Base-by-base conservation (phyloP, 2,113 vertebrate genomes). In the Muntiacus reevesi region DNA sequence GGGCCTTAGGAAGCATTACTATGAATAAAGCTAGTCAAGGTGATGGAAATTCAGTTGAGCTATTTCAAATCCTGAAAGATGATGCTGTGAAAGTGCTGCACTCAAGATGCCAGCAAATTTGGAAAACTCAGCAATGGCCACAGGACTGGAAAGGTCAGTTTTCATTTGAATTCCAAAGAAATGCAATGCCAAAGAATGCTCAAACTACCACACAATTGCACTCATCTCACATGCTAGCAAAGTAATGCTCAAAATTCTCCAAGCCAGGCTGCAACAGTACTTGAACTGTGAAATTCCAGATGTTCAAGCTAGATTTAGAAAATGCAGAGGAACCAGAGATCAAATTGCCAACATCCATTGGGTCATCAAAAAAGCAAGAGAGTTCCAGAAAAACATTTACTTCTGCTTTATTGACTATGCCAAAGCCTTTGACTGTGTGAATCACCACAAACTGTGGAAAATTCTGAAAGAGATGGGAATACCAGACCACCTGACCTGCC, bases 161-260 rank as follows among this genome's bases (percentile, higher is more conserved):
- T 67, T 36, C n/a, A 21, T 67, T 36, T 0, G 0, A 67, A 67
- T 36, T n/a, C 8, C n/a, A 36, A 36, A 36, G 64, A 67, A 67
- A 36, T n/a, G 17, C 33, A 67, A 67, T 36, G 64, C 64, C 64
- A 67, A 67, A 36, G 33, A 36, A 67, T 67, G n/a, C n/a, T 67
- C n/a, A 67, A 67, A 67, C 17, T 67, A 36, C 64, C 2, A 0
- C 2, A 0, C 33, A 36, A 10, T 19, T 67, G 33, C 33, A n/a
- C 33, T 67, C 33, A 67, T 64, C 30, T 64, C 64, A 19, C 33
- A n/a, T 0, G 16, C 33, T 67, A 67, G 64, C 16, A 19, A 67
- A 67, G 7, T 67, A 67, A 67, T n/a, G 33, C 16, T 67, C 33
- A 67, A 67, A 67, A 67, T n/a, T n/a, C 64, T 67, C 16, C 33